Percentiles rank a stretch among this genome's conserved stretches.
Evolutionary conservation across 2,113 vertebrate species (phyloP).

Genomic region (Amblyornis subalaris): DNA sequence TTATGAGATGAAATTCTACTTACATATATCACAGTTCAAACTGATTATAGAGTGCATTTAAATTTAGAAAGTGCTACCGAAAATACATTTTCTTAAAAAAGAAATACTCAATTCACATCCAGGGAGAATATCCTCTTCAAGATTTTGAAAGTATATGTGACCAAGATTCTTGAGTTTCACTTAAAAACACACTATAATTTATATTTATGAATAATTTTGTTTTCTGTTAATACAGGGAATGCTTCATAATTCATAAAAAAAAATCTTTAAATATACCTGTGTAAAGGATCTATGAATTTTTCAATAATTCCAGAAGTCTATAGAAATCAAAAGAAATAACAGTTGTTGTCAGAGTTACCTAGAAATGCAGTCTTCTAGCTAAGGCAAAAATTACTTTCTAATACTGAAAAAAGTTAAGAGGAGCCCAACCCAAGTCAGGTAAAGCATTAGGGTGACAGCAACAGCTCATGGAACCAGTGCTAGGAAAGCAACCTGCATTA

Average conservation of each 20-base stretch:
- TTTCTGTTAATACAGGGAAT: not conserved
- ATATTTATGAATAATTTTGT: not conserved
- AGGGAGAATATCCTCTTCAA: not conserved
- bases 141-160: not conserved
- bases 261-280: not conserved
- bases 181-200: not conserved
- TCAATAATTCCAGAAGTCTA: not conserved
- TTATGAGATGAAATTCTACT: not conserved
- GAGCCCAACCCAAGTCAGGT: not conserved
- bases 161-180: not conserved
- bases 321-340: slow-evolving; percentile 17
- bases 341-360: not conserved
- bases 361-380: not conserved
- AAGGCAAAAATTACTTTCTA: not conserved
- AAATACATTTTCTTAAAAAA: not conserved
- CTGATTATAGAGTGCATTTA: not conserved
- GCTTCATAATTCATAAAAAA: not conserved
- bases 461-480: not conserved
- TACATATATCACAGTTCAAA: not conserved
- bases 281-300: not conserved
- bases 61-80: not conserved
- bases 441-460: not conserved
- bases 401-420: not conserved
- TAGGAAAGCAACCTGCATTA: not conserved
- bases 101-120: not conserved